Conservation (phyloP, 2,113 vertebrate genomes). For the Cheilinus undulatus region DNA sequence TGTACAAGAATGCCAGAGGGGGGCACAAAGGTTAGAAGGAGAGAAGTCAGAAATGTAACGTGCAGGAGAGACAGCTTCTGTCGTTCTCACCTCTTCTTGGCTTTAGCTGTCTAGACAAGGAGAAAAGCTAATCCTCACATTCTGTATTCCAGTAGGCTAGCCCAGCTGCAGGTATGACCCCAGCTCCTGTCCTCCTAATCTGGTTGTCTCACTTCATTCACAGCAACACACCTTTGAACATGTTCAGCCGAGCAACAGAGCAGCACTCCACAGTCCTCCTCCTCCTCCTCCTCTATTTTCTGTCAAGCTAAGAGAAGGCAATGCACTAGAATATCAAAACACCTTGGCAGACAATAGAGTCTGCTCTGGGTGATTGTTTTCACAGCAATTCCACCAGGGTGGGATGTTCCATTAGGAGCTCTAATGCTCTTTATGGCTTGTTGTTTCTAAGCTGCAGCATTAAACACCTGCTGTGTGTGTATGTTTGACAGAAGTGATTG, state of each 20-base stretch:
- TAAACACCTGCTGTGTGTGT: too few species aligned
- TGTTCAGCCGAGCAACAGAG: slow-evolving; percentile 46
- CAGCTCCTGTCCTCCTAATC: slow-evolving; percentile 46
- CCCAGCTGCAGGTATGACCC: slow-evolving; percentile 23
- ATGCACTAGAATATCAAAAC: slow-evolving; percentile 12
- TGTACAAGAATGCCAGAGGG: too few species aligned
- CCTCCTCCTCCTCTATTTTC: slow-evolving; percentile 1
- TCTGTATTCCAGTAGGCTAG: slow-evolving; percentile 43
- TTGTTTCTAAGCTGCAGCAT: too few species aligned
- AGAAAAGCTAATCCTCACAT: slow-evolving; percentile 37
- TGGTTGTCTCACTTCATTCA: slow-evolving; percentile 60
- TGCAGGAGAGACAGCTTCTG: slow-evolving; percentile 6
- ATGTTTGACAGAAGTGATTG: too few species aligned
- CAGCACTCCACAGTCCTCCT: slow-evolving; percentile 19
- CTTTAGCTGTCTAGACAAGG: slow-evolving; percentile 26
- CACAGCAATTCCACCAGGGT: too few species aligned
- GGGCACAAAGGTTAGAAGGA: slow-evolving; percentile 18
- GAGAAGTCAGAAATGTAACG: slow-evolving; percentile 1
- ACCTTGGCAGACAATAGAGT: too few species aligned
- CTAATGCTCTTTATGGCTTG: too few species aligned
- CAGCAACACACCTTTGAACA: slow-evolving; percentile 49
- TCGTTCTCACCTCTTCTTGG: slow-evolving; percentile 3
- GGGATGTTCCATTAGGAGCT: too few species aligned
- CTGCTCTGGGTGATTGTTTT: too few species aligned
- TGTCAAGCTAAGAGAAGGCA: slow-evolving; percentile 45